Conservation (phyloP, 2,113 vertebrate species). For the Austrofundulus limnaeus region DNA sequence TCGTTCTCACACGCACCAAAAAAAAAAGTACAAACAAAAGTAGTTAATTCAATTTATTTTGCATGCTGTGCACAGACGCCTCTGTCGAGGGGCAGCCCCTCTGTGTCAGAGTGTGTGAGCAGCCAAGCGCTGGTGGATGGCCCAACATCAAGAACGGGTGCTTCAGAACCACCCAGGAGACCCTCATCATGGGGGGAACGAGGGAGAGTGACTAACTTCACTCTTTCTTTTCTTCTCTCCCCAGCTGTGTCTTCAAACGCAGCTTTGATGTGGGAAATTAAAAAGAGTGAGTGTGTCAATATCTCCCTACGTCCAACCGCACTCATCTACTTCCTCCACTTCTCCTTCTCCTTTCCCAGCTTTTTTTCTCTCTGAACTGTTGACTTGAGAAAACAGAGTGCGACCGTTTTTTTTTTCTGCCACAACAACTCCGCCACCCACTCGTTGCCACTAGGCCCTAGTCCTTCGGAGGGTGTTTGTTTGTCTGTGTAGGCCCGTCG, state of each 20-base stretch:
- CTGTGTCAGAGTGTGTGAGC: constrained; percentile 48
- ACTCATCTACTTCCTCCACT: constrained; percentile 78
- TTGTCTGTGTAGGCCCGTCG: constrained; percentile 65
- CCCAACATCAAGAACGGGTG: constrained; percentile 52
- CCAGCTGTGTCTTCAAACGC: constrained; percentile 86
- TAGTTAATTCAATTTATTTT: constrained; percentile 27
- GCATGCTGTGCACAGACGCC: constrained; percentile 14
- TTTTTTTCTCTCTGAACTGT: constrained; percentile 44
- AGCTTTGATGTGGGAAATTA: constrained; percentile 84
- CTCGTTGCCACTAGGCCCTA: constrained; percentile 55
- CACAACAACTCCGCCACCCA: constrained; percentile 62
- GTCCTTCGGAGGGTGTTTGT: constrained; percentile 57
- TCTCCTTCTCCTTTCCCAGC: constrained; percentile 48
- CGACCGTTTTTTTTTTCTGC: constrained; percentile 55
- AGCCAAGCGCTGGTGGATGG: constrained; percentile 51
- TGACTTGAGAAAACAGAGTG: constrained; percentile 69
- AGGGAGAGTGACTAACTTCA: constrained; percentile 85
- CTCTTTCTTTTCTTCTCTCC: constrained; percentile 85
- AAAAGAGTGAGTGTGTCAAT: constrained; percentile 83
- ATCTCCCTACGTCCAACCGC: constrained; percentile 78
- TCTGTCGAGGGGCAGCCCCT: constrained; percentile 50
- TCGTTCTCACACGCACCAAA: constrained; percentile 42
- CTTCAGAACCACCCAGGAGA: constrained; percentile 78
- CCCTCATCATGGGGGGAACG: constrained; percentile 78
- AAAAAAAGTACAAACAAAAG: constrained; percentile 62